A percentile compares a stretch with the other conserved stretches of the same genome.
These are phyloP conservation scores for Trissolcus basalis DNA, from an alignment of 1,140 invertebrate species.

Conservation along the genomic window DNA sequence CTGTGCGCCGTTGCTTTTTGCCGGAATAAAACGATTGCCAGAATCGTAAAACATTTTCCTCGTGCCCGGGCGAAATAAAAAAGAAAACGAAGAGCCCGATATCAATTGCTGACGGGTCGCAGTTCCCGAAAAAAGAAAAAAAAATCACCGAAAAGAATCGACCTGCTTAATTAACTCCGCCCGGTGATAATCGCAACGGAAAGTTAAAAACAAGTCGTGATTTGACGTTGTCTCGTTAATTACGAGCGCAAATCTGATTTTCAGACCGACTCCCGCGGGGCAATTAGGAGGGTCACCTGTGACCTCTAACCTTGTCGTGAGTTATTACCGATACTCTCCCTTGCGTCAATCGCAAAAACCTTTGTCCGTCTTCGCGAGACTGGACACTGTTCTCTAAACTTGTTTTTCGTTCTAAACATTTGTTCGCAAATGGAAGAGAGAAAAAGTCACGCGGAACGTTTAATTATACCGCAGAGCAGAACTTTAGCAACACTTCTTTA, in stretches of 20 bases:
- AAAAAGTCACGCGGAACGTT: slow-evolving; percentile 33
- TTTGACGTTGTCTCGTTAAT: slow-evolving; percentile 16
- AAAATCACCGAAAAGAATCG: background rate
- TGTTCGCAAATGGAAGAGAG: slow-evolving; percentile 3
- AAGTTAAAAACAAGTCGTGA: slow-evolving; percentile 2
- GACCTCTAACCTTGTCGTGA: slow-evolving; percentile 16
- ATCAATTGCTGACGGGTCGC: no score
- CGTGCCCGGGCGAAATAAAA: no score
- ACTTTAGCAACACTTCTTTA: slow-evolving; percentile 7
- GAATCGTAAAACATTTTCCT: no score
- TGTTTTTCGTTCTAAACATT: slow-evolving; percentile 28
- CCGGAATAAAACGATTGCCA: no score
- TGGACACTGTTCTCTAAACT: slow-evolving; percentile 32
- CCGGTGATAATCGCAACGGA: slow-evolving; percentile 4
- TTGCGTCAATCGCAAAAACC: background rate
- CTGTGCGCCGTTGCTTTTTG: no score
- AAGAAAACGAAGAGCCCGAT: no score
- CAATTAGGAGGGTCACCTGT: slow-evolving; percentile 21
- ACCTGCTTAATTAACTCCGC: background rate
- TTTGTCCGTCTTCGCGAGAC: slow-evolving; percentile 6
- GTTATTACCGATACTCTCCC: slow-evolving; percentile 1
- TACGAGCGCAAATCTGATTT: slow-evolving; percentile 31
- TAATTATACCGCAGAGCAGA: slow-evolving; percentile 30
- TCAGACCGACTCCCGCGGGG: background rate
- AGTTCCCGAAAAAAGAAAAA: no score